phyloP scores from a whole-genome alignment of 2,797 vertebrate genomes.

The Malurus splendens region DNA sequence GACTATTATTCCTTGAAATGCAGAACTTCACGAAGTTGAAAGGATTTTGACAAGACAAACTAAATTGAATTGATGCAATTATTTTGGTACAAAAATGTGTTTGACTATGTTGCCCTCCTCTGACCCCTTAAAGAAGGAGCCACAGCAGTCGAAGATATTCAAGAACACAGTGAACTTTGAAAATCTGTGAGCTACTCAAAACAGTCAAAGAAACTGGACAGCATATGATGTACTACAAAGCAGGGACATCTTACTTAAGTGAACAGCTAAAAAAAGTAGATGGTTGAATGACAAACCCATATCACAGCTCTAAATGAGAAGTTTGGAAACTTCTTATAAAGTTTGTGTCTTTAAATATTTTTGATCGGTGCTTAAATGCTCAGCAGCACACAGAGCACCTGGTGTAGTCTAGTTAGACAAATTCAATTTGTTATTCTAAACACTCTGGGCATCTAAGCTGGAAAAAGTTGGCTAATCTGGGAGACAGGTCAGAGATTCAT shows the following conservation, averaged over 20 bases:
- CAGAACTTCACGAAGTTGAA: background rate
- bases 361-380: background rate
- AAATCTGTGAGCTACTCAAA: background rate
- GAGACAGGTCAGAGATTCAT: background rate
- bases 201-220: background rate
- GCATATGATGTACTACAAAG: background rate
- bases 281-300: background rate
- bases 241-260: background rate
- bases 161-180: background rate
- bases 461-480: background rate
- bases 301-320: rapidly evolving
- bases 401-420: background rate
- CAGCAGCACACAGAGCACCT: background rate
- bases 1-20: background rate
- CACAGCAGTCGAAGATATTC: background rate
- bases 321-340: background rate
- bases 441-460: background rate
- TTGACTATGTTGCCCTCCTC: background rate
- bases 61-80: background rate
- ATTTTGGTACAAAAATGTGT: background rate
- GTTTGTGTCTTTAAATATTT: background rate
- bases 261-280: background rate
- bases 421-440: background rate
- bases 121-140: background rate
- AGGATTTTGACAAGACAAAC: background rate